These are phyloP conservation scores for Pristionchus entomophagus DNA, from an alignment of 2,888 invertebrate species.

Conservation along the genomic window DNA sequence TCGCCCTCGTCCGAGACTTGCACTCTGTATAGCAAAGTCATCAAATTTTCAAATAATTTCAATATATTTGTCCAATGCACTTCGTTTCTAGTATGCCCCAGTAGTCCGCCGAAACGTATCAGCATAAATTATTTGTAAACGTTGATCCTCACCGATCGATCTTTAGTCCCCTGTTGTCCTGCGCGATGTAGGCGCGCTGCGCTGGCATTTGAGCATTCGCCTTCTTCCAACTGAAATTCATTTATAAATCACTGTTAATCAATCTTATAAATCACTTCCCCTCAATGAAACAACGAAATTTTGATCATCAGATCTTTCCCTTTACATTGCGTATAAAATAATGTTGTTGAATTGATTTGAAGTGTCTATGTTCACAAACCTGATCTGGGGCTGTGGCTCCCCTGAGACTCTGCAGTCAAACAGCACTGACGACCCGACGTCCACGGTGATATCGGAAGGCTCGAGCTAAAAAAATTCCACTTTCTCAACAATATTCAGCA, in stretches of 20 bases:
- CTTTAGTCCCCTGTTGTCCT: conserved; percentile 72
- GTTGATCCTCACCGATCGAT: conserved; percentile 68
- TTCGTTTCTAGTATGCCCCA: too few relatives aligned
- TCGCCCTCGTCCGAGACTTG: conserved; percentile 75
- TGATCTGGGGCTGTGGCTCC: conserved; percentile 67
- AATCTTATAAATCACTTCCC: too few relatives aligned
- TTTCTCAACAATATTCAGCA: not conserved
- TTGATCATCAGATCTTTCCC: too few relatives aligned
- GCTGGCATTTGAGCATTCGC: conserved; percentile 75
- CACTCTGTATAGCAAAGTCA: too few relatives aligned
- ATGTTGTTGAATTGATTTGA: too few relatives aligned
- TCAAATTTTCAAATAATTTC: conserved; percentile 49
- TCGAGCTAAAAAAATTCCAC: conserved; percentile 62
- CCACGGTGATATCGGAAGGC: conserved; percentile 72
- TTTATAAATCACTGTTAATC: too few relatives aligned
- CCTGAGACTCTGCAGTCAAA: conserved; percentile 75
- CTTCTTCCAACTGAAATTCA: conserved; percentile 62
- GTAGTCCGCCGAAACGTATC: too few relatives aligned
- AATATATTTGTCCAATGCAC: not conserved
- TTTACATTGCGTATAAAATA: too few relatives aligned
- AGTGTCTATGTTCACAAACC: not conserved
- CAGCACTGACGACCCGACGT: conserved; percentile 74
- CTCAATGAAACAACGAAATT: too few relatives aligned
- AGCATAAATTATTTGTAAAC: too few relatives aligned
- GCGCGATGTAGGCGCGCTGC: conserved; percentile 73